Percentiles rank a stretch among this genome's conserved stretches.
These are phyloP conservation scores for Cantharis flavilabris DNA, from an alignment of 2,888 invertebrate genomes.

Conservation along the genomic window DNA sequence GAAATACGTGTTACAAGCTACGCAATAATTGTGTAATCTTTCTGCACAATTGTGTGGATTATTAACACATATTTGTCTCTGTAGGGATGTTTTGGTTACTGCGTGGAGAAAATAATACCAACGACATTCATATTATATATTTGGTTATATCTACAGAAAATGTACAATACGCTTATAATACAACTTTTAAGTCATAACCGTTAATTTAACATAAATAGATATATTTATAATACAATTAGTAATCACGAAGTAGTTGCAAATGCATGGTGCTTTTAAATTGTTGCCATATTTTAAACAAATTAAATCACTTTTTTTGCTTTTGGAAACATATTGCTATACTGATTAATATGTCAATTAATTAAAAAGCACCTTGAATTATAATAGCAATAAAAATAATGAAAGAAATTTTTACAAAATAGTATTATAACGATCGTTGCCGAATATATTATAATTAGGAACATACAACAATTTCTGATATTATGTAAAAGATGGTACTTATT, in stretches of 20 bases:
- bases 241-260: slow-evolving; percentile 11
- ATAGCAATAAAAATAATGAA: neutral
- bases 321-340: neutral
- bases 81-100: too few relatives aligned
- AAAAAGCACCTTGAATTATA: neutral
- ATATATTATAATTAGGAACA: slow-evolving; percentile 18
- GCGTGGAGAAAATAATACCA: neutral
- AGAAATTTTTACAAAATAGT: slow-evolving; percentile 2
- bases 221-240: slow-evolving; percentile 37
- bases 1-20: too few relatives aligned
- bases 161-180: slow-evolving; percentile 40
- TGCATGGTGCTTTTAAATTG: slow-evolving; percentile 7
- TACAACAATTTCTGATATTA: slow-evolving; percentile 25
- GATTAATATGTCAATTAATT: neutral
- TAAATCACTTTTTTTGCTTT: neutral
- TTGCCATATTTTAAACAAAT: slow-evolving; percentile 3
- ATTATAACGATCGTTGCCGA: slow-evolving; percentile 1
- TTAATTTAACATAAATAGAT: slow-evolving; percentile 38
- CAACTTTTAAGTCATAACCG: slow-evolving; percentile 37
- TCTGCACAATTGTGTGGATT: too few relatives aligned
- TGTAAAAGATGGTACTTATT: slow-evolving; percentile 8
- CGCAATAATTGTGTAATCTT: too few relatives aligned
- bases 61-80: too few relatives aligned
- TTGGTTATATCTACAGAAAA: slow-evolving; percentile 41
- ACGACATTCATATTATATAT: slow-evolving; percentile 26